These are phyloP conservation scores for Cettia cetti DNA, from an alignment of 2,113 vertebrate genomes.

Conservation along the genomic window DNA sequence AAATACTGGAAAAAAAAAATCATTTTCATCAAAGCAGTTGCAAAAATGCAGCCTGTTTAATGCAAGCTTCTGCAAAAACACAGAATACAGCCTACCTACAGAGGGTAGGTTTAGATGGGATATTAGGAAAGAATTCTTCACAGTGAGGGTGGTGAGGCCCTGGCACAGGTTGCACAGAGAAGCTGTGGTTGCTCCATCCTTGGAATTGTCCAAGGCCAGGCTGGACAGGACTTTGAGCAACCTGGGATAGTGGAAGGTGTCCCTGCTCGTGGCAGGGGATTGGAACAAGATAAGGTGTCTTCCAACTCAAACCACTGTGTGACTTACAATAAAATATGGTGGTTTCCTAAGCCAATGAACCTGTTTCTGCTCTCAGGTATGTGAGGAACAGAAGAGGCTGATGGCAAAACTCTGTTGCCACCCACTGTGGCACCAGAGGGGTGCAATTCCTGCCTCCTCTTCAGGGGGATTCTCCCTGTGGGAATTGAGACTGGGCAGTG, in stretches of 20 bases:
- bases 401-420: neutral
- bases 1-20: neutral
- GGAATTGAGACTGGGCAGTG: neutral
- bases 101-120: neutral
- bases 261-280: neutral
- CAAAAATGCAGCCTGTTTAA: neutral
- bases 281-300: neutral
- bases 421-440: too few relatives aligned
- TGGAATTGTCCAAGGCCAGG: neutral
- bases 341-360: neutral
- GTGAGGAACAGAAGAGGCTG: neutral
- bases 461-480: neutral
- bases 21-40: neutral
- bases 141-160: neutral
- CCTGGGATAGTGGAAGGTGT: neutral
- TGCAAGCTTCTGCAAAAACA: neutral
- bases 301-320: neutral
- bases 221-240: accelerated
- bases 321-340: neutral
- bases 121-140: neutral
- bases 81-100: neutral
- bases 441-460: neutral
- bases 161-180: neutral
- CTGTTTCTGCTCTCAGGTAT: neutral
- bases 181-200: neutral